Base-by-base conservation (phyloP, 2,888 invertebrate species). In the Dryadula phaetusa region DNA sequence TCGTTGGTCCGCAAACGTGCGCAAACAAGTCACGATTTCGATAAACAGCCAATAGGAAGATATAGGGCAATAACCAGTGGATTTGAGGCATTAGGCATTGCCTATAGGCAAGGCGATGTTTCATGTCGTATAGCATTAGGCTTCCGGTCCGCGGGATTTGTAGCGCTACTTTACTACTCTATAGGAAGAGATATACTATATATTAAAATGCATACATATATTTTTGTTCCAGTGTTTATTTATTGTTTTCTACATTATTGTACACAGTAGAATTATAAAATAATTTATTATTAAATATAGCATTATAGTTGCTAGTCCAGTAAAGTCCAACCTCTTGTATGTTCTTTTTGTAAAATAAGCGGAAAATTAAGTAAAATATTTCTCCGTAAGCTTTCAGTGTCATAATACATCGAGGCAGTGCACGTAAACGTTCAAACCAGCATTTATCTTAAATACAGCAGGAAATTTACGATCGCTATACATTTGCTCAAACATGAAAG, bases 11-110 rank as follows among this genome's bases (percentile, higher is more conserved):
- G 72, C 76, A 64, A 37, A 62, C 47, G 84, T 82, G 78, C 77
- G 74, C 72, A 83, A 75, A 79, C 85, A 73, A 80, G 86, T 87
- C 89, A 90, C 90, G 88, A 83, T 81, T 84, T 82, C 84, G 84
- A 85, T 87, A 88, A 82, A 83, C 79, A 80, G 77, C 79, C 79
- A 84, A 84, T 81, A 77, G 82, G 81, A 76, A 83, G 77, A 77
- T 82, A 82, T 81, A 77, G 75, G 67, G 70, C 75, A 76, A 77
- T 76, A 75, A 75, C 67, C 70, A 76, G 80, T 82, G 79, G 81
- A 81, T 84, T 83, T 78, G 76, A 80, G 76, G 75, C 76, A 76
- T 80, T 82, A 80, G 80, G 76, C 73, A 65, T 76, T 72, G 74
- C 54, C 76, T 79, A 80, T 83, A 80, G 79, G 78, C 69, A 74